phyloP scores from a whole-genome alignment of 2,113 vertebrate genomes.

The Cheilinus undulatus region DNA sequence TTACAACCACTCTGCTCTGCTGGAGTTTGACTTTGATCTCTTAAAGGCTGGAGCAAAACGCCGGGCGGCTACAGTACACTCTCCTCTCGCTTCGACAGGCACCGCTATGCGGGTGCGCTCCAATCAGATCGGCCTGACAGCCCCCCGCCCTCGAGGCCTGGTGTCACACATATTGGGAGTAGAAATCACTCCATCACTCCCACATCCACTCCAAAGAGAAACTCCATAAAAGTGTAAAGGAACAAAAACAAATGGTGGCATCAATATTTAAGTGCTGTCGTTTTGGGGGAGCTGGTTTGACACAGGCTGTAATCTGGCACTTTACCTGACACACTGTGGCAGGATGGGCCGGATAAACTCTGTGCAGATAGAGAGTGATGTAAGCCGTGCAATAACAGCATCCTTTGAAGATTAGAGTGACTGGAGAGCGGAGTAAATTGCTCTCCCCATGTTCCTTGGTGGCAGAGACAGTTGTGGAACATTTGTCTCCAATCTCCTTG shows the following conservation, averaged over 20 bases:
- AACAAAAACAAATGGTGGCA: constrained; percentile 34
- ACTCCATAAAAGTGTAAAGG: constrained; percentile 9
- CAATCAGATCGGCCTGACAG: constrained; percentile 23
- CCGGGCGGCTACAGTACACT: background rate
- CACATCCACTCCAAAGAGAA: background rate
- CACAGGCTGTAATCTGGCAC: constrained; percentile 55
- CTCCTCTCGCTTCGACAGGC: constrained; percentile 3
- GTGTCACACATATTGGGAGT: constrained; percentile 27
- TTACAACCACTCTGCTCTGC: constrained; percentile 48
- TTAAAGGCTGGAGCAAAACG: constrained; percentile 36
- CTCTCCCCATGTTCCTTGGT: constrained; percentile 48
- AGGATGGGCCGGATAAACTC: constrained; percentile 39
- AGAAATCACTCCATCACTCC: constrained; percentile 29
- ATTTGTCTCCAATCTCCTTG: constrained; percentile 51
- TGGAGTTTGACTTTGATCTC: constrained; percentile 65
- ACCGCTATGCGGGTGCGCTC: constrained; percentile 2
- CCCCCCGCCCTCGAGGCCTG: constrained; percentile 11
- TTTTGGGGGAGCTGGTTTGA: constrained; percentile 29
- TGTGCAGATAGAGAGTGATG: constrained; percentile 24
- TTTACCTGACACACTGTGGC: constrained; percentile 53
- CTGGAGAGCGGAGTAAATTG: constrained; percentile 64
- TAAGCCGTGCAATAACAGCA: constrained; percentile 47
- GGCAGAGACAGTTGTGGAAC: constrained; percentile 52
- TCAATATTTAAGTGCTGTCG: constrained; percentile 47
- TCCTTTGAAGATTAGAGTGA: constrained; percentile 73